Conservation (phyloP, 1,140 invertebrate genomes). For the Theocolax elegans region DNA sequence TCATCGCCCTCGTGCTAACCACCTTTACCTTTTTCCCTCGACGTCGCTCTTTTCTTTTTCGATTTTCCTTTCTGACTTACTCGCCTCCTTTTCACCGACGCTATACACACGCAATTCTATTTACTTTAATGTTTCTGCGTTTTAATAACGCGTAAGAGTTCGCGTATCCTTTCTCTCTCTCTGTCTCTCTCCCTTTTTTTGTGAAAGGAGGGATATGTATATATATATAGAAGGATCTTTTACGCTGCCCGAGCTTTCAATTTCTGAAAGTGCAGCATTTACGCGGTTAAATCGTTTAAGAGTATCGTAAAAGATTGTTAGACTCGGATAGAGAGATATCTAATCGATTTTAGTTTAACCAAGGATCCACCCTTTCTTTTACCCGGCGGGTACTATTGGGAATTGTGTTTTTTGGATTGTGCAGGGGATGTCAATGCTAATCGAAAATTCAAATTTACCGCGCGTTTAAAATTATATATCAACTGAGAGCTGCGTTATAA, state of each 20-base stretch:
- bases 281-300: conserved; percentile 8
- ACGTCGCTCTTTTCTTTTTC: neutral
- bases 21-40: neutral
- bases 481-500: too few species aligned
- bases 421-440: too few species aligned
- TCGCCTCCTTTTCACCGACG: neutral
- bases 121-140: conserved; percentile 31
- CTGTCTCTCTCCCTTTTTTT: neutral
- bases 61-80: conserved; percentile 20
- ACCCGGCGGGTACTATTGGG: too few species aligned
- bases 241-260: neutral
- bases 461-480: too few species aligned
- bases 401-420: too few species aligned
- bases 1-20: neutral
- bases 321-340: neutral
- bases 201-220: neutral
- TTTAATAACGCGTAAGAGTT: conserved; percentile 25
- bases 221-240: too few species aligned
- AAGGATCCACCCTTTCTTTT: neutral
- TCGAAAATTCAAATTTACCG: too few species aligned
- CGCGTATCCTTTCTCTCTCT: neutral
- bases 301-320: neutral
- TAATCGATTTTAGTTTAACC: neutral
- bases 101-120: conserved; percentile 24
- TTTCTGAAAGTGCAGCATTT: conserved; percentile 3